A percentile compares a stretch with the other conserved stretches of the same genome.
Conservation (phyloP, 30 jellyfish, hydroid and myxozoan species). For the Chrysaora quinquecirrha region DNA sequence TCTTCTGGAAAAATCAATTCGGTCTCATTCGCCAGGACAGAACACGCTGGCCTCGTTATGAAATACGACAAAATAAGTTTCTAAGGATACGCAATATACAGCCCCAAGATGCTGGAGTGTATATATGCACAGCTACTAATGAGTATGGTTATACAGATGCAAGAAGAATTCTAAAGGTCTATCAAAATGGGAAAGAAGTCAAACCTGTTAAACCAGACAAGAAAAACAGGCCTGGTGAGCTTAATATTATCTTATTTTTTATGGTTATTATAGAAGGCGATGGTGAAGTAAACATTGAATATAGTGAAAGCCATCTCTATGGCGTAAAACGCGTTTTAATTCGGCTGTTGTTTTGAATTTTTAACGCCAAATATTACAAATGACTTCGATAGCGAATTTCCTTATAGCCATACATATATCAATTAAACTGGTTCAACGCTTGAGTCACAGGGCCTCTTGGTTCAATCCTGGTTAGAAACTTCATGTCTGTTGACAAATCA, state of each 20-base stretch:
- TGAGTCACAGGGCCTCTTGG: no score
- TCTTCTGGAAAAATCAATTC: constrained; percentile 76
- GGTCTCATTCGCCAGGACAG: constrained; percentile 67
- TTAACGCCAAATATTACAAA: no score
- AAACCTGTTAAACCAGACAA: constrained; percentile 40
- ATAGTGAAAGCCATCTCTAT: no score
- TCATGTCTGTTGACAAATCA: no score
- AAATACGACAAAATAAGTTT: constrained; percentile 63
- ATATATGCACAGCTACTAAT: constrained; percentile 71
- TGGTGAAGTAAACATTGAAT: no score
- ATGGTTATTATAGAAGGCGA: no score
- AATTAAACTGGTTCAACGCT: no score
- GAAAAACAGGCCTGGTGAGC: constrained; percentile 40
- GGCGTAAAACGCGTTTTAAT: no score
- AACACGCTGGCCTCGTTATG: constrained; percentile 68
- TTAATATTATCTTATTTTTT: neutral
- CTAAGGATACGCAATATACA: constrained; percentile 59
- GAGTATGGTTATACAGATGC: constrained; percentile 58
- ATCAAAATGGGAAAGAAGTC: constrained; percentile 64
- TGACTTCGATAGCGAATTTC: no score
- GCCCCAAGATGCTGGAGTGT: constrained; percentile 72
- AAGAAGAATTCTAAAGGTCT: constrained; percentile 47
- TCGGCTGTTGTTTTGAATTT: no score
- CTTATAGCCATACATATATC: no score
- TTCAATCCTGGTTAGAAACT: no score